Base-by-base conservation (phyloP, 2,113 vertebrate genomes). In the Galemys pyrenaicus region DNA sequence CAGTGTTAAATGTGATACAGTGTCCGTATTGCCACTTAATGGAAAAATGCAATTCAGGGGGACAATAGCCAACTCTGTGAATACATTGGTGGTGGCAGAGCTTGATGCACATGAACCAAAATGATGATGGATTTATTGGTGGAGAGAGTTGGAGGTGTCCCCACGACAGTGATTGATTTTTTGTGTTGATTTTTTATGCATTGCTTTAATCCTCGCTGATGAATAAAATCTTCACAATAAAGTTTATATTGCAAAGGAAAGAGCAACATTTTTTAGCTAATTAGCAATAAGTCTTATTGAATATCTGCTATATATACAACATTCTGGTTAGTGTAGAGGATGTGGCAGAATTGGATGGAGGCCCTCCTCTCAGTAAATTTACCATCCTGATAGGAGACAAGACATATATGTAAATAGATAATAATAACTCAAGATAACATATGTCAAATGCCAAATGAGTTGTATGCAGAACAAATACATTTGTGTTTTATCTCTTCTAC, bases 341-440 rank as follows among this genome's bases (percentile, higher is more conserved):
- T 0, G 3, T 0, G 4, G 88, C 32, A 64, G 86, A 95, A 79
- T 51, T 49, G 26, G 56, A 79, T 77, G 67, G 49, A 82, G 87
- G 89, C 35, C 54, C 92, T 96, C 79, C 74, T 93, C 79, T 95
- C 94, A 75, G 91, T 80, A 94, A 96, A 95, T 86, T 92, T 89
- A 65, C 93, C 39, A 22, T 94, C 86, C 68, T 44, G 83, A 83
- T 80, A 89, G 91, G 51, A 41, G 88, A 87, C 30, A 77, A 92
- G 78, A 80, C 80, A 62, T 41, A 62, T 54, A 35, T 83, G 79
- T 44, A 91, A 91, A 89, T 58, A 97, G 91, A 87, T 75, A 95
- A 94, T 37, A 83, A 78, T 62, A 95, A 89, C 64, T 58, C 87
- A 91, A 96, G 94, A 95, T 92, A 95, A 91, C 83, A 39, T 74